Evolutionary conservation across 2,888 invertebrate species (phyloP), one percentile per base, ranked within the genome.

Genomic region (Sminthurinus aureus): DNA sequence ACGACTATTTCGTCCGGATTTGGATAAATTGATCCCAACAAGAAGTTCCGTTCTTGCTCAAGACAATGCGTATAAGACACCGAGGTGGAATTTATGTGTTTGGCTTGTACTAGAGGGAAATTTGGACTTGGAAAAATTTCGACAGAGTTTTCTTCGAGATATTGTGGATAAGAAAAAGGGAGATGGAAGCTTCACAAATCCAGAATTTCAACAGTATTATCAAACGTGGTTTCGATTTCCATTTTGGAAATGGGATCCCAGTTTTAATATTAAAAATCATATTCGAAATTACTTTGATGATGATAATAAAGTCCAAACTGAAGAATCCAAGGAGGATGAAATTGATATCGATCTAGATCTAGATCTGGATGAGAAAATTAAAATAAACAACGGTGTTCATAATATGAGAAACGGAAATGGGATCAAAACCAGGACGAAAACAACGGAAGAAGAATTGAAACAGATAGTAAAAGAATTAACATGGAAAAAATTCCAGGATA

Each of bases 221-320:
- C 15, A 73, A 8, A 84, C 84, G 18, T 81, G 66, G 66, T 52
- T 84, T 11, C 86, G 87, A 20, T 87, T 86, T 71, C 51, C 83
- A 13, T 87, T 86, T 52, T 87, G 87, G 87, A 85, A 84, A 66
- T 87, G 87, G 87, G 87, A 87, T 58, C 69, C 79, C 6, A 74
- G 83, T 18, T 87, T 87, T 76, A 24, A 83, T 20, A 78, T 87
- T 18, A 50, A 83, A 4, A 82, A 86, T 4, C 87, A 87, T 71
- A 86, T 86, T 79, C 71, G 81, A 20, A 38, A 66, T 20, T 67
- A 79, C 67, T 79, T 26, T 79, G 83, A 83, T n/a, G 74, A 84
- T n/a, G 74, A 52, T 3, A 50, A 18, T n/a, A 11, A 38, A 38
- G 6, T 38, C 38, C 1, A 38, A 38, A 6, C 6, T 38, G 3